Evolutionary conservation across 1,140 invertebrate species (phyloP).

Genomic region (Diploscapter pachys): DNA sequence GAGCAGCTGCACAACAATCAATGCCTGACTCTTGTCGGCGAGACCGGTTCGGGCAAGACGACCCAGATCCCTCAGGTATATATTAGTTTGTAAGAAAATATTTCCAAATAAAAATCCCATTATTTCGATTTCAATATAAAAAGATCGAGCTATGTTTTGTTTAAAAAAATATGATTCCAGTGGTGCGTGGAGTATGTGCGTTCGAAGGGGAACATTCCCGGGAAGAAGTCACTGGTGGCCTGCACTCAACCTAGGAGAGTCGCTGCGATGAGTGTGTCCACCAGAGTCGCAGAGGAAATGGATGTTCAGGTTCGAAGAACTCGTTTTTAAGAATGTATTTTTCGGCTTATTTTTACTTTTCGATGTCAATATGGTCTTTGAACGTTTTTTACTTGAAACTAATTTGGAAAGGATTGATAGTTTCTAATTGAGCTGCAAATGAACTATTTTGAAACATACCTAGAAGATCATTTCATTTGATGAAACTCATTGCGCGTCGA

Average conservation of each 20-base stretch:
- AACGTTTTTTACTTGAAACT: too few relatives aligned
- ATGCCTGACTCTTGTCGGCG: constrained; percentile 85
- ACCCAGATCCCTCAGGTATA: constrained; percentile 71
- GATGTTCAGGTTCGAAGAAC: constrained; percentile 71
- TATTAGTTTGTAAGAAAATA: too few relatives aligned
- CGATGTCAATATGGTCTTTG: too few relatives aligned
- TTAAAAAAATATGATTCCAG: constrained; percentile 52
- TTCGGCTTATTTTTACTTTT: constrained; percentile 8
- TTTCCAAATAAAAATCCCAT: too few relatives aligned
- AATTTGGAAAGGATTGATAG: too few relatives aligned
- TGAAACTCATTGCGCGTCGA: too few relatives aligned
- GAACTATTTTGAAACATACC: too few relatives aligned
- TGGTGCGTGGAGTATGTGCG: constrained; percentile 86
- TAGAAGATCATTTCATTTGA: too few relatives aligned
- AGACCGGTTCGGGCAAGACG: constrained; percentile 95
- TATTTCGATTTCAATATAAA: too few relatives aligned
- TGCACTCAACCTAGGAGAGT: constrained; percentile 96
- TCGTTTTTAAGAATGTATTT: constrained; percentile 15
- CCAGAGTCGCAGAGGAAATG: constrained; percentile 98
- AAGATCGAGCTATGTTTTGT: too few relatives aligned
- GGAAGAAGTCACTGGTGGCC: constrained; percentile 69
- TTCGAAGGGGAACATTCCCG: constrained; percentile 42
- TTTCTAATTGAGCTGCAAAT: too few relatives aligned
- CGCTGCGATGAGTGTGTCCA: constrained; percentile 96
- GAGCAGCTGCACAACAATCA: constrained; percentile 82